These are phyloP conservation scores for Euschistus heros DNA, from an alignment of 1,140 invertebrate species.

Conservation along the genomic window DNA sequence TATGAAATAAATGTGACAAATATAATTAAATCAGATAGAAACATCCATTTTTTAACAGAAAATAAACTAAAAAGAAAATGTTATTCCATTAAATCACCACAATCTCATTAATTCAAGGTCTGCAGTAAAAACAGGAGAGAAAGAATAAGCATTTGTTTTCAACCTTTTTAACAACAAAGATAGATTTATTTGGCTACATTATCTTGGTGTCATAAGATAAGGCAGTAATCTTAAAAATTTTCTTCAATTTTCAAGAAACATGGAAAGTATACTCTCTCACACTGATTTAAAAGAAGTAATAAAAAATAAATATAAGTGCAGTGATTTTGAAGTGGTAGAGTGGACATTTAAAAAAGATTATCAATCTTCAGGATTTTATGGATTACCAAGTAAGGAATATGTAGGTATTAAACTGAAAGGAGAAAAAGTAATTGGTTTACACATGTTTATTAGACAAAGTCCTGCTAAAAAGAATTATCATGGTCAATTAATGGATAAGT, in stretches of 20 bases:
- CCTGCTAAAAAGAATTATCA: not conserved
- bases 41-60: no score
- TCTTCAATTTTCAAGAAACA: not conserved
- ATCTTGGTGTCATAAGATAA: not conserved
- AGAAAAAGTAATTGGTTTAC: not conserved
- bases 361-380: conserved; percentile 3
- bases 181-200: not conserved
- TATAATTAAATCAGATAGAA: no score
- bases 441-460: not conserved
- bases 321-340: conserved; percentile 8
- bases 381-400: conserved; percentile 11
- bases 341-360: conserved; percentile 11
- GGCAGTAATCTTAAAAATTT: not conserved
- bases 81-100: no score
- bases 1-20: no score
- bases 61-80: no score
- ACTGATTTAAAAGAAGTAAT: conserved; percentile 2
- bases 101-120: no score
- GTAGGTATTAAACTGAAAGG: not conserved
- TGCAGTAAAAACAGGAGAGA: no score
- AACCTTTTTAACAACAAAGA: conserved; percentile 1
- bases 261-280: conserved; percentile 1
- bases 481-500: not conserved
- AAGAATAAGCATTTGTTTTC: not conserved
- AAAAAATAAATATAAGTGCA: not conserved